Evolutionary conservation across 2,113 vertebrate genomes (phyloP), one percentile per base, ranked within the genome.

Genomic region (Xenopus tropicalis): DNA sequence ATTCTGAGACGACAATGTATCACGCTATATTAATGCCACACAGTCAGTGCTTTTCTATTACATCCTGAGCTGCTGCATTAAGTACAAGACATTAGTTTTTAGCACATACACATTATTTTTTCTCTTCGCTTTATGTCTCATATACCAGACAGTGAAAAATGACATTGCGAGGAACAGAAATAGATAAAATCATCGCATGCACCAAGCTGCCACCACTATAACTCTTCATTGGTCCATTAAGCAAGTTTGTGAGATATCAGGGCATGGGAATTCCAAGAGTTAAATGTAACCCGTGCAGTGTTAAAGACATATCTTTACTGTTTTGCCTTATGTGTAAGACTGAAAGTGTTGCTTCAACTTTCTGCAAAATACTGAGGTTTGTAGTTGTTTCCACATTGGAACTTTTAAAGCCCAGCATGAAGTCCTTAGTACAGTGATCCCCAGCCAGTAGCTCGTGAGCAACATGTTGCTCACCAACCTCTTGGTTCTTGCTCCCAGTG

Each of bases 41-140:
- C 72, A 75, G 65, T 75, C 43, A 68, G 72, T 75, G 72, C 72
- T 59, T 75, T 75, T 75, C 65, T 75, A 75, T 75, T 75, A 75
- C 72, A 75, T 75, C 66, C 72, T 68, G 65, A 75, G 72, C 67
- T 75, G 65, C 72, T 75, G 66, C 72, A 75, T 75, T 75, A 75
- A 75, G 72, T 75, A 66, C 72, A 75, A 75, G 44, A 75, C 65
- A 75, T 75, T 68, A 68, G 72, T 75, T 75, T 69, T 75, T 66
- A 68, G 72, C 72, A 75, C 61, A 75, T 75, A 63, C 72, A 69
- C 66, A 75, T 75, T 63, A 68, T 75, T 75, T 75, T 75, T 75
- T 69, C 72, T 75, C 62, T 75, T 75, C 65, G 72, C 57, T 75
- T 75, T 69, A 62, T 75, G 65, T 69, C 72, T 52, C 72, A 75